phyloP scores from a whole-genome alignment of 2,888 invertebrate species.

The Acanthopleura granulata region DNA sequence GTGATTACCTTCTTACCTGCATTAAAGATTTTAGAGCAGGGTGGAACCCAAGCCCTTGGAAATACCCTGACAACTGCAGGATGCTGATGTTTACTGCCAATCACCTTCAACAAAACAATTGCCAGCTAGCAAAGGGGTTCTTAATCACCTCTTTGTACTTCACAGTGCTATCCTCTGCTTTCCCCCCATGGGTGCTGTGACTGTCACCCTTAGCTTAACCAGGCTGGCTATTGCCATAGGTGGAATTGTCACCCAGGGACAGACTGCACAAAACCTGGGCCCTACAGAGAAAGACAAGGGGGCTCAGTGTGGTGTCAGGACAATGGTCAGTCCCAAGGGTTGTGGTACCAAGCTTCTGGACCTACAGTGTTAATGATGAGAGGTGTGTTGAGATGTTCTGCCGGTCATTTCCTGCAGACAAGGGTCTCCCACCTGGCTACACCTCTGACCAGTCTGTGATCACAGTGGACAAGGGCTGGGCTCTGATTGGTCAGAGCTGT shows the following conservation, averaged over 20 bases:
- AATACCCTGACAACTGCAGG: conserved; percentile 10
- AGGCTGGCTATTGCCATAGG: neutral
- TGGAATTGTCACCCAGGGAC: neutral
- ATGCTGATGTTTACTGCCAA: neutral
- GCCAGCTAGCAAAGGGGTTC: neutral
- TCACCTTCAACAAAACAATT: conserved; percentile 16
- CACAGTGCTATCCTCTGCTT: neutral
- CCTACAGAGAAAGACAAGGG: neutral
- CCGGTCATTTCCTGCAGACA: neutral
- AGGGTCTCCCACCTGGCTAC: neutral
- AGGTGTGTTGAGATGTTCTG: neutral
- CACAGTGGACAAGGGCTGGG: no score
- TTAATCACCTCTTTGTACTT: conserved; percentile 4
- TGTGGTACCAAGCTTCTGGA: neutral
- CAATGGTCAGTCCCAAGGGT: no score
- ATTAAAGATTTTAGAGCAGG: neutral
- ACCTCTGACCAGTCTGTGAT: neutral
- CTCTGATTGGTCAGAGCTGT: no score
- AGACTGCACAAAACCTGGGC: neutral
- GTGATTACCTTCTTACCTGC: conserved; percentile 10
- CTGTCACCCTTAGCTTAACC: neutral
- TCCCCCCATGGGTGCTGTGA: conserved; percentile 6
- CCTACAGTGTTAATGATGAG: neutral
- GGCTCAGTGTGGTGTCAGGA: neutral
- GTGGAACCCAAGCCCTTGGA: conserved; percentile 12